These are phyloP conservation scores for Odontophorus gujanensis DNA, from an alignment of 2,113 vertebrate species.

Conservation along the genomic window DNA sequence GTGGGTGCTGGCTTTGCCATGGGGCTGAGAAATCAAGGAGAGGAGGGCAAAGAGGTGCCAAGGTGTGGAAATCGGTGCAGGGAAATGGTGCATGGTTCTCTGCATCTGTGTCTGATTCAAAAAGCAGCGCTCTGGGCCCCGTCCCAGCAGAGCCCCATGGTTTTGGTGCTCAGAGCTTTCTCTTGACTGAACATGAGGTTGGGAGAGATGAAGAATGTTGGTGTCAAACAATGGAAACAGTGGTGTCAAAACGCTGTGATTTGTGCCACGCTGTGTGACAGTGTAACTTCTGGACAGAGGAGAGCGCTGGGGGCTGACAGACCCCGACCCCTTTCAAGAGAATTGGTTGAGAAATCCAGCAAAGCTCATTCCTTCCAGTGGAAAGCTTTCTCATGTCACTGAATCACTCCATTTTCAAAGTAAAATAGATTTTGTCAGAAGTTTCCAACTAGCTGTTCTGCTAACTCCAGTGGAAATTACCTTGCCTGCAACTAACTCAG, in stretches of 20 bases:
- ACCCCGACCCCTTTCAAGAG: conserved; percentile 21
- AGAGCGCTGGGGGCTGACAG: background rate
- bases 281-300: background rate
- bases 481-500: background rate
- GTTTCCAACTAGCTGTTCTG: conserved; percentile 15
- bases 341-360: conserved; percentile 54
- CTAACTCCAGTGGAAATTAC: conserved; percentile 33
- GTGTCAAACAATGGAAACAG: background rate
- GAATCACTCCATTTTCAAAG: conserved; percentile 31
- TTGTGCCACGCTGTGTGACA: background rate
- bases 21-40: background rate
- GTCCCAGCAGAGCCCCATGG: background rate
- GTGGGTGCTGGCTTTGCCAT: background rate
- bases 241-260: background rate
- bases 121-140: background rate
- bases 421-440: conserved; percentile 34
- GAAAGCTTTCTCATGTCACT: conserved; percentile 27
- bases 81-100: background rate
- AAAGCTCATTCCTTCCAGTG: conserved; percentile 47
- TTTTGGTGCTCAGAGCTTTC: background rate
- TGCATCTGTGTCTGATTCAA: background rate
- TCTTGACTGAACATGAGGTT: background rate
- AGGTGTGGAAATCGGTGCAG: background rate
- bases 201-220: background rate
- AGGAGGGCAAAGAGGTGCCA: background rate